These are phyloP conservation scores for Diplolepis rosae DNA, from an alignment of 2,888 invertebrate species.

Conservation along the genomic window DNA sequence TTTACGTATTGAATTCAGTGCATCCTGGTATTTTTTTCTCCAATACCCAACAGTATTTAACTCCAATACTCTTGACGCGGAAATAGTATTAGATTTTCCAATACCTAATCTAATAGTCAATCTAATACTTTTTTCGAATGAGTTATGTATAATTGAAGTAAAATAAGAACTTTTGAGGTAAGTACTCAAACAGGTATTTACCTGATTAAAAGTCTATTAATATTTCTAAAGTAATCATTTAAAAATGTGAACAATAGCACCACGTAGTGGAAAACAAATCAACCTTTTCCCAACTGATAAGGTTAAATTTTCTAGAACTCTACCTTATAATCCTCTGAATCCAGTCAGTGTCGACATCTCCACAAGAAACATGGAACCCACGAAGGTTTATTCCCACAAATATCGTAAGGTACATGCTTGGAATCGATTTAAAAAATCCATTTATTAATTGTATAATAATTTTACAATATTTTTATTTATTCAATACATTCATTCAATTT, in stretches of 20 bases:
- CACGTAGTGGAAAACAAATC: not conserved
- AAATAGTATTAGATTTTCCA: too few species aligned
- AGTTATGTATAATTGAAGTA: not conserved
- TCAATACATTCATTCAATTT: not conserved
- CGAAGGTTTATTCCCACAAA: not conserved
- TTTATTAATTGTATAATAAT: not conserved
- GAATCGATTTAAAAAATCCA: not conserved
- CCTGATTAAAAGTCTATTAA: not conserved
- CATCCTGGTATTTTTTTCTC: too few species aligned
- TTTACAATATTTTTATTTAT: too few species aligned
- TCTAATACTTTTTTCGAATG: too few species aligned
- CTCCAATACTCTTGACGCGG: too few species aligned
- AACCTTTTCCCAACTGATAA: not conserved
- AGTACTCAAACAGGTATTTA: not conserved
- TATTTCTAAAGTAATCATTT: not conserved
- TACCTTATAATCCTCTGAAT: not conserved
- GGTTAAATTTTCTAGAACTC: not conserved
- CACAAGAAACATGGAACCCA: not conserved
- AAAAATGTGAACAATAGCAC: not conserved
- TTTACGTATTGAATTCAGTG: too few species aligned
- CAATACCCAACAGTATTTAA: too few species aligned
- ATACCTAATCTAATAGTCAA: too few species aligned
- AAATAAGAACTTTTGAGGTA: not conserved
- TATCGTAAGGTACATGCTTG: not conserved
- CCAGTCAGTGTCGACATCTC: constrained; percentile 1